These are phyloP conservation scores for Brenthis daphne DNA, from an alignment of 2,888 invertebrate species.

Conservation along the genomic window DNA sequence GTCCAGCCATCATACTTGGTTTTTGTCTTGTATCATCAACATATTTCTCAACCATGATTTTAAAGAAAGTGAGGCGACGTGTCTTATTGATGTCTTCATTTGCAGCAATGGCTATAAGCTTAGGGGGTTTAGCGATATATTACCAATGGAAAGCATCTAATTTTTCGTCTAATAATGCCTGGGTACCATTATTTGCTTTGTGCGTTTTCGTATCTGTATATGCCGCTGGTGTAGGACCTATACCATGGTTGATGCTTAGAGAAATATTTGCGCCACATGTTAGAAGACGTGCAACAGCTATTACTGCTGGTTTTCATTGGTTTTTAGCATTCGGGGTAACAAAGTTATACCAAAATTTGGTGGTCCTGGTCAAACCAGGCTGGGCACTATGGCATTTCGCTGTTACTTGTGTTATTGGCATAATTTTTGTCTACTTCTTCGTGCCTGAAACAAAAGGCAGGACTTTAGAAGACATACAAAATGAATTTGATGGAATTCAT, in stretches of 20 bases:
- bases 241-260: slow-evolving; percentile 87
- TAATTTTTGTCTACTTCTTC: slow-evolving; percentile 84
- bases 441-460: slow-evolving; percentile 87
- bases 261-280: slow-evolving; percentile 85
- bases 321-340: slow-evolving; percentile 85
- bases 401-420: slow-evolving; percentile 79
- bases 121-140: slow-evolving; percentile 75
- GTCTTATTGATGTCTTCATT: slow-evolving; percentile 84
- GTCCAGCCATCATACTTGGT: slow-evolving; percentile 83
- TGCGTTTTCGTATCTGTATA: slow-evolving; percentile 83
- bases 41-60: slow-evolving; percentile 79
- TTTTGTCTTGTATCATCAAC: slow-evolving; percentile 82
- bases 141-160: slow-evolving; percentile 66
- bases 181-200: slow-evolving; percentile 82
- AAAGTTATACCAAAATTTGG: slow-evolving; percentile 83
- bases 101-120: slow-evolving; percentile 77
- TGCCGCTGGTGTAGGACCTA: slow-evolving; percentile 86
- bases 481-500: slow-evolving; percentile 74
- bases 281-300: slow-evolving; percentile 84
- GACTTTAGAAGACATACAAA: slow-evolving; percentile 79
- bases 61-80: slow-evolving; percentile 84
- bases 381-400: slow-evolving; percentile 87
- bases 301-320: slow-evolving; percentile 88
- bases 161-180: slow-evolving; percentile 52
- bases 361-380: slow-evolving; percentile 77